Conservation (phyloP, 1,140 invertebrate species). For the Aphidius ervi region DNA sequence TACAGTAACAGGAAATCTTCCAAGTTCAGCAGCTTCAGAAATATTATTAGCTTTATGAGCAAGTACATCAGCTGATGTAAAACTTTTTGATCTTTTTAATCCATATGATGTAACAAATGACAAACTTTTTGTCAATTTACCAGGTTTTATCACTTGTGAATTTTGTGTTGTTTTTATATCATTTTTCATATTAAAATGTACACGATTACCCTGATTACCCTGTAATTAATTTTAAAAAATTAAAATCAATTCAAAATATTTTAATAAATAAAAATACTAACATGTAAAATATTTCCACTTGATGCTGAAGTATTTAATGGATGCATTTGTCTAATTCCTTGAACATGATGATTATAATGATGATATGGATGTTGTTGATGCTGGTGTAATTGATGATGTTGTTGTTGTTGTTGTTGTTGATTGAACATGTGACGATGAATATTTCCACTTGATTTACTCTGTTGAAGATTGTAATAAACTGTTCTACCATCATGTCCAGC, state of each 20-base stretch:
- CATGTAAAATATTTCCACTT: conserved; percentile 65
- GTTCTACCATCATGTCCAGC: conserved; percentile 38
- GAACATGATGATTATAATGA: conserved; percentile 30
- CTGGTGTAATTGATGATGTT: conserved; percentile 32
- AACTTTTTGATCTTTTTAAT: conserved; percentile 77
- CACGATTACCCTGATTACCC: conserved; percentile 45
- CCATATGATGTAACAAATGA: conserved; percentile 53
- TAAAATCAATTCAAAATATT: too few relatives aligned
- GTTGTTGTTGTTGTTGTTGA: conserved; percentile 48
- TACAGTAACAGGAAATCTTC: conserved; percentile 67
- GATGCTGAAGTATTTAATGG: conserved; percentile 60
- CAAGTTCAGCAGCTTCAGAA: conserved; percentile 68
- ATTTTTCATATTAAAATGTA: conserved; percentile 50
- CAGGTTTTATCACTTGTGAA: conserved; percentile 31
- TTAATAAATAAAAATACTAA: conserved; percentile 35
- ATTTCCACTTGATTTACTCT: conserved; percentile 62
- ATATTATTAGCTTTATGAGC: conserved; percentile 55
- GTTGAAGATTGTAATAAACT: conserved; percentile 49
- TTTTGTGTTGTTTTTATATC: conserved; percentile 26
- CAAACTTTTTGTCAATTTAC: conserved; percentile 48
- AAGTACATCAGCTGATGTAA: conserved; percentile 65
- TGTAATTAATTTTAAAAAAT: background rate
- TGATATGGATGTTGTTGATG: conserved; percentile 41
- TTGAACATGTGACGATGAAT: conserved; percentile 52
- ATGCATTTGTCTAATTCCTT: conserved; percentile 41